Evolutionary conservation across 2,113 vertebrate species (phyloP).

Genomic region (Eudyptes chrysolophus): DNA sequence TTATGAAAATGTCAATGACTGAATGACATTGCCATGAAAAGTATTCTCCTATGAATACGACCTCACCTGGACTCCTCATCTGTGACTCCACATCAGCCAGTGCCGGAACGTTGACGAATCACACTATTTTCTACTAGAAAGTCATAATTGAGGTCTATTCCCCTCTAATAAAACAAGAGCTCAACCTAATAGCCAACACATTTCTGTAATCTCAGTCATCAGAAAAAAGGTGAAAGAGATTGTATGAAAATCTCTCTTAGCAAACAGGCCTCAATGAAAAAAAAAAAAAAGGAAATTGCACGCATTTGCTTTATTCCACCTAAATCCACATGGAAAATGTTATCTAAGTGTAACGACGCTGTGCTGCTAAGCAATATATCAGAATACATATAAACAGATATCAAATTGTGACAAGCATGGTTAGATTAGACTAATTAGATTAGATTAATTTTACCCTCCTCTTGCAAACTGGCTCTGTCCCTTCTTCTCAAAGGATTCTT

Average conservation of each 20-base stretch:
- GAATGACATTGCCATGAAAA: background rate
- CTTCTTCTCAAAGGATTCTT: background rate
- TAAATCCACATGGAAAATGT: background rate
- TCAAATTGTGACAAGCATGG: background rate
- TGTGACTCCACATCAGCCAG: background rate
- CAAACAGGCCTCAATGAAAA: background rate
- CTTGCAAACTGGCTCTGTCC: background rate
- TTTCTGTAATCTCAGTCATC: background rate
- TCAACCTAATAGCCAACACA: background rate
- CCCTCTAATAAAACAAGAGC: background rate
- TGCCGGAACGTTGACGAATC: background rate
- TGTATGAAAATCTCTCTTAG: background rate
- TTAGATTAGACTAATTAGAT: background rate
- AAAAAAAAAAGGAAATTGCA: background rate
- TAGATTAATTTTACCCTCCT: background rate
- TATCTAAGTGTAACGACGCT: background rate
- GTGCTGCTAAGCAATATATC: background rate
- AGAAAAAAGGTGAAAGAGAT: background rate
- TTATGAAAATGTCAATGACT: background rate
- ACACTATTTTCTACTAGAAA: background rate
- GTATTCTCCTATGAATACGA: rapidly evolving
- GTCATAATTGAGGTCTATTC: background rate
- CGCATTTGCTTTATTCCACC: background rate
- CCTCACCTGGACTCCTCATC: background rate
- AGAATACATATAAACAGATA: background rate